phyloP scores from a whole-genome alignment of 2,888 invertebrate genomes.

The Drosophila peninsularis region DNA sequence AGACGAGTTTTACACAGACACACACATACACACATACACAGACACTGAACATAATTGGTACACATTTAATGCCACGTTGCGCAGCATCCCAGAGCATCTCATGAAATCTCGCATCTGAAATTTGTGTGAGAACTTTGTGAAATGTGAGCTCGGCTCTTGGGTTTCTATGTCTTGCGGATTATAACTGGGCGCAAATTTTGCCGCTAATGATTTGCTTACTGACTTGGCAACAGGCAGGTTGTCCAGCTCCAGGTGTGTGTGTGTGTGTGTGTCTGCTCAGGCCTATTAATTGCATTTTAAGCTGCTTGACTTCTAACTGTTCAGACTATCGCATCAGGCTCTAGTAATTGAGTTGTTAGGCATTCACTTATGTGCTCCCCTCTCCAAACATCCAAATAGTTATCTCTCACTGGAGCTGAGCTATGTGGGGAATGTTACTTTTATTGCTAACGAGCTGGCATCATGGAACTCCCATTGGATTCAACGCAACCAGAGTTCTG shows the following conservation, averaged over 20 bases:
- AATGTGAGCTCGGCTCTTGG: slow-evolving; percentile 33
- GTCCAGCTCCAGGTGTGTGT: neutral
- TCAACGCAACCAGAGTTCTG: neutral
- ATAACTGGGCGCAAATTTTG: slow-evolving; percentile 68
- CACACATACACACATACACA: slow-evolving; percentile 16
- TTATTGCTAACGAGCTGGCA: slow-evolving; percentile 47
- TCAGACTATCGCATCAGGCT: slow-evolving; percentile 47
- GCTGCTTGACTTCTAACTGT: slow-evolving; percentile 24
- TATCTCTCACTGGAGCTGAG: slow-evolving; percentile 15
- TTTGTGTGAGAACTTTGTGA: slow-evolving; percentile 73
- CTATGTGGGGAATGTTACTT: slow-evolving; percentile 32
- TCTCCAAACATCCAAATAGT: neutral
- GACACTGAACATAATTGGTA: slow-evolving; percentile 59
- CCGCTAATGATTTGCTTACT: slow-evolving; percentile 73
- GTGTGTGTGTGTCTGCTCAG: slow-evolving; percentile 10
- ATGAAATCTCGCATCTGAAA: slow-evolving; percentile 46
- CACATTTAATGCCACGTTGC: slow-evolving; percentile 69
- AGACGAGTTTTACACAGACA: slow-evolving; percentile 26
- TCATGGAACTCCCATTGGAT: slow-evolving; percentile 17
- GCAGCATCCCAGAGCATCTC: slow-evolving; percentile 44
- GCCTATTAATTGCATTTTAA: slow-evolving; percentile 66
- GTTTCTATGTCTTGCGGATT: slow-evolving; percentile 52
- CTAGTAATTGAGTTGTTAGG: slow-evolving; percentile 65
- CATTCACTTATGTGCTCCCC: slow-evolving; percentile 30
- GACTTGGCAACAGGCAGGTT: slow-evolving; percentile 62